Conservation (phyloP, 1,140 invertebrate species). For the Diorhabda elongata region DNA sequence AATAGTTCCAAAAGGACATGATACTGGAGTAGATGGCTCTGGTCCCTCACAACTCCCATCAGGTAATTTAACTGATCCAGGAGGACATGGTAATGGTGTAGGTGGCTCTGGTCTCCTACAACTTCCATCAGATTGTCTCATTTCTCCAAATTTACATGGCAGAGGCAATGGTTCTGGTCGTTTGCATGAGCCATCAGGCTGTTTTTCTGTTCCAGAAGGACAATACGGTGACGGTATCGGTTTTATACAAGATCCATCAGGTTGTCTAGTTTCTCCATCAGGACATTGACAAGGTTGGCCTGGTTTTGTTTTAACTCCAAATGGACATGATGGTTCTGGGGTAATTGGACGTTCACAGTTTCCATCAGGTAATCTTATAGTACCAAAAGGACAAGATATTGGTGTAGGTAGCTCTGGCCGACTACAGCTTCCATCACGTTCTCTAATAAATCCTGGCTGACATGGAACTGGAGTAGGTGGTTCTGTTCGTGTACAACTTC, state of each 20-base stretch:
- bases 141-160: not conserved
- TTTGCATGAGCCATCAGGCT: slow-evolving; percentile 9
- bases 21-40: slow-evolving; percentile 1
- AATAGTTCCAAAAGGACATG: not conserved
- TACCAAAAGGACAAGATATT: slow-evolving; percentile 9
- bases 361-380: slow-evolving; percentile 18
- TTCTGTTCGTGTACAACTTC: slow-evolving; percentile 13
- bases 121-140: not conserved
- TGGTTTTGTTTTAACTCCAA: slow-evolving; percentile 19
- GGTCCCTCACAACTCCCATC: slow-evolving; percentile 12
- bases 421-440: slow-evolving; percentile 18
- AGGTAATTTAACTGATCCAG: slow-evolving; percentile 14
- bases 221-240: slow-evolving; percentile 14
- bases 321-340: slow-evolving; percentile 21
- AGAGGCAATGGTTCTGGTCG: slow-evolving; percentile 9
- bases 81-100: slow-evolving; percentile 4
- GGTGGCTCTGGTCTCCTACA: slow-evolving; percentile 6
- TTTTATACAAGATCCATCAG: slow-evolving; percentile 13
- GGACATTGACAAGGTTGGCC: slow-evolving; percentile 7
- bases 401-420: slow-evolving; percentile 6
- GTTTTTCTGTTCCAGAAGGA: slow-evolving; percentile 6
- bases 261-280: not conserved
- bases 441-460: slow-evolving; percentile 16
- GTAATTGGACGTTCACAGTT: slow-evolving; percentile 12
- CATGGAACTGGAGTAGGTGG: slow-evolving; percentile 16